A percentile compares a stretch with the other conserved stretches of the same genome.
Evolutionary conservation across 2,888 invertebrate genomes (phyloP).

Genomic region (Idaea dimidiata): DNA sequence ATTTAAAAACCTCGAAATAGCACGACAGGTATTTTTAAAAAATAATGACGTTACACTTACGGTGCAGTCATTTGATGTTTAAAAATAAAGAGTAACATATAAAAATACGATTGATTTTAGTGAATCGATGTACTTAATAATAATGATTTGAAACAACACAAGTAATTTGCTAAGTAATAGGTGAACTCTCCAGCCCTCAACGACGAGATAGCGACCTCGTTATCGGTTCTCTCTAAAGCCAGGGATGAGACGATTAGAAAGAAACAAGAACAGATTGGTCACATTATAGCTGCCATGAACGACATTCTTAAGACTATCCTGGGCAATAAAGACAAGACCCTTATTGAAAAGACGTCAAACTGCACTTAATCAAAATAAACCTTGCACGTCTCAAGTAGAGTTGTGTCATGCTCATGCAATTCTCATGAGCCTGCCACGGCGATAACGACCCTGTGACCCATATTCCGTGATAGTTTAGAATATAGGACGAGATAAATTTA

Average conservation of each 20-base stretch:
- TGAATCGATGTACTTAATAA: background rate
- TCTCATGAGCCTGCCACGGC: constrained; percentile 12
- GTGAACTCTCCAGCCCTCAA: too few relatives aligned
- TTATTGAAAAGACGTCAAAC: too few relatives aligned
- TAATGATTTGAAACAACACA: background rate
- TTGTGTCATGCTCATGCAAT: background rate
- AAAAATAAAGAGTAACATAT: background rate
- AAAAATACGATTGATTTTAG: background rate
- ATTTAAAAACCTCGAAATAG: constrained; percentile 3
- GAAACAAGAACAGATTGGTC: too few relatives aligned
- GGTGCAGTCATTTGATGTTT: constrained; percentile 6
- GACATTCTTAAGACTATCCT: too few relatives aligned
- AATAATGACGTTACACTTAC: background rate
- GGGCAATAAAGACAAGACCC: too few relatives aligned
- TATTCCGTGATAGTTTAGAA: constrained; percentile 62
- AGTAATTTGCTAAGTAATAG: background rate
- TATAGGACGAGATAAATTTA: constrained; percentile 69
- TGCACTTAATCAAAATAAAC: background rate
- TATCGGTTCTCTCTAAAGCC: too few relatives aligned
- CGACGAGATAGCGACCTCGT: too few relatives aligned
- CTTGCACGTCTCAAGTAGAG: background rate
- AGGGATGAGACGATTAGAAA: too few relatives aligned
- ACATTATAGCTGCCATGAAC: too few relatives aligned
- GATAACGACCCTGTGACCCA: constrained; percentile 59
- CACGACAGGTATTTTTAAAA: background rate